A percentile compares a stretch with the other conserved stretches of the same genome.
phyloP scores from a whole-genome alignment of 2,888 invertebrate genomes.

The Phaonia tiefii region DNA sequence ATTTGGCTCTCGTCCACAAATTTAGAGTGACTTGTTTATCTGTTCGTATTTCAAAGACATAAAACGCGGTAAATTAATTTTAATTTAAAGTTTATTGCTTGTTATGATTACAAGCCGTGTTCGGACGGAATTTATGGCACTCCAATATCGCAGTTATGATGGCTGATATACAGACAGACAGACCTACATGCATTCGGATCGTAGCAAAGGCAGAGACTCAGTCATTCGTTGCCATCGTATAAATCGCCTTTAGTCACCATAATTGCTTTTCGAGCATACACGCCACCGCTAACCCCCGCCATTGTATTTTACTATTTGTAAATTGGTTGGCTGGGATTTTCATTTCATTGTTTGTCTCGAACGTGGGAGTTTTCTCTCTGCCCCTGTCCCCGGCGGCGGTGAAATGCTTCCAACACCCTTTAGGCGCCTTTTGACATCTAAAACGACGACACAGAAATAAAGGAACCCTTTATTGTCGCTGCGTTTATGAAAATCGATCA shows the following conservation, averaged over 20 bases:
- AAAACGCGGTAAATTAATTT: slow-evolving; percentile 63
- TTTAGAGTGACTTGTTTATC: not conserved
- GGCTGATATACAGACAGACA: slow-evolving; percentile 1
- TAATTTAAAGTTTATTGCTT: slow-evolving; percentile 65
- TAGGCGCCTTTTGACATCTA: slow-evolving; percentile 65
- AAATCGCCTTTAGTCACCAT: slow-evolving; percentile 59
- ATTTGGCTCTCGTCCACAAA: not conserved
- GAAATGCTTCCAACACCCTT: slow-evolving; percentile 57
- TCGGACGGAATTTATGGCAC: slow-evolving; percentile 20
- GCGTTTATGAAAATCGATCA: not conserved
- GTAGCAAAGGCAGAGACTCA: not conserved
- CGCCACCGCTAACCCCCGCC: slow-evolving; percentile 15
- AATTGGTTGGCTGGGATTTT: slow-evolving; percentile 9
- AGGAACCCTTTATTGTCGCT: slow-evolving; percentile 3
- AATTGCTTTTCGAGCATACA: slow-evolving; percentile 56
- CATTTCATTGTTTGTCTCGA: slow-evolving; percentile 19
- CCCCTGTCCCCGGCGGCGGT: not conserved
- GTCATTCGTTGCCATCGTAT: slow-evolving; percentile 23
- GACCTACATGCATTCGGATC: not conserved
- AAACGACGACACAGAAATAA: slow-evolving; percentile 17
- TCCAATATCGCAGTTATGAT: not conserved
- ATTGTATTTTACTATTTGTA: slow-evolving; percentile 26
- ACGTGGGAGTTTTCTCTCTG: slow-evolving; percentile 32
- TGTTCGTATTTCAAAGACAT: slow-evolving; percentile 20
- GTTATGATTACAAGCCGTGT: slow-evolving; percentile 65